Evolutionary conservation across 92 coral and sea anemone genomes (phyloP), one percentile per base, ranked within the genome.

Genomic region (Desmophyllum pertusum): DNA sequence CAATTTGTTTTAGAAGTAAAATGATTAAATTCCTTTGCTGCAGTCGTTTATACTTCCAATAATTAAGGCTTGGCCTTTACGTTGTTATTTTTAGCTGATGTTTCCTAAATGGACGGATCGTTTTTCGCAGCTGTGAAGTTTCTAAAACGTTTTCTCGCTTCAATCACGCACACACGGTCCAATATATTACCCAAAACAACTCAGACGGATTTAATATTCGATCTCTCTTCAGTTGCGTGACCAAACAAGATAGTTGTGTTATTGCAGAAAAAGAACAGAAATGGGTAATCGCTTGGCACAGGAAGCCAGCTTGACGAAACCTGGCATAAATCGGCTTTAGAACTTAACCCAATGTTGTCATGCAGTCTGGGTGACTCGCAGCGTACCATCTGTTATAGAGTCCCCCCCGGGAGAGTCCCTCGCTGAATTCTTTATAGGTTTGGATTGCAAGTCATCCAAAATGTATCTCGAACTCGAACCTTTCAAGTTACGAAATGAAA

Each of bases 101-200:
- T 42, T n/a, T 63, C 14, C 46, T 19, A 40, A 27, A 36, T 21
- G 29, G 70, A 15, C 25, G 61, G 66, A 61, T 78, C 61, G 23
- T 21, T 63, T 63, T 65, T 43, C 73, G 48, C 61, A 35, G 73
- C 57, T 77, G 35, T 31, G 36, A 41, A 61, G 33, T 38, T 59
- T 57, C 39, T 10, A n/a, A 29, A 78, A 77, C 38, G 70, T 21
- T 4, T 25, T 40, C 29, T 77, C 70, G 81, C 70, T 30, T 13
- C 39, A 43, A 59, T 9, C 31, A 59, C 65, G 35, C 43, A 38
- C 83, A n/a, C 38, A 25, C 77, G 10, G 73, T 62, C 73, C 57
- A 77, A 77, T 78, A 63, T 42, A 30, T 21, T 15, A 77, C n/a
- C n/a, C 62, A 74, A 59, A 76, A 36, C 50, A 42, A 64, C 70